A percentile compares a stretch with the other conserved stretches of the same genome.
These are phyloP conservation scores for Oreocharis arfaki DNA, from an alignment of 2,113 vertebrate genomes.

Conservation along the genomic window DNA sequence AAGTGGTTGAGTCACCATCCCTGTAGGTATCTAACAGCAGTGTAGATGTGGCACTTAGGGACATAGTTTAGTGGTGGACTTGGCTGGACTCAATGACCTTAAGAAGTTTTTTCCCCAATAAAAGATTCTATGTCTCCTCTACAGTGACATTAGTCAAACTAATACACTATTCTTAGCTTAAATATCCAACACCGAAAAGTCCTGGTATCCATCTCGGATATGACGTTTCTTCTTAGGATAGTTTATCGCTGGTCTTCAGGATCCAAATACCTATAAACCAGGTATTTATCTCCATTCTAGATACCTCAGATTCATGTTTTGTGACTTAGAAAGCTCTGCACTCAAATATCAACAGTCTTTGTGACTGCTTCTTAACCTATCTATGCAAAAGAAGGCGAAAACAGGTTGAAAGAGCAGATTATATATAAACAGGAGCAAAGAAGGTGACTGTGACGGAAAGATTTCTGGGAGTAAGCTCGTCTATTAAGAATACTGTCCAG, in stretches of 20 bases:
- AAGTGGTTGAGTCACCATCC: background rate
- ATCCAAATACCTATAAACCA: background rate
- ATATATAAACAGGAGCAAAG: background rate
- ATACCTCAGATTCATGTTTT: background rate
- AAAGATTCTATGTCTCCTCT: background rate
- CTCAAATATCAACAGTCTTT: background rate
- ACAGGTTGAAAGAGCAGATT: background rate
- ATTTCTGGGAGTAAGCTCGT: background rate
- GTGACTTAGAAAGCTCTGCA: background rate
- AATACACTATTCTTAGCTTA: background rate
- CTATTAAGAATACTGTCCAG: background rate
- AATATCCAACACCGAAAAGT: background rate
- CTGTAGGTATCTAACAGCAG: background rate
- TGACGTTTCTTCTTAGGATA: background rate
- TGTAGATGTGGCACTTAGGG: background rate
- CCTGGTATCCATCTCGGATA: background rate
- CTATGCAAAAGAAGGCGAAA: background rate
- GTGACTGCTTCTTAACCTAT: background rate
- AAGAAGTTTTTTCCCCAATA: background rate
- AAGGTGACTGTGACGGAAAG: background rate
- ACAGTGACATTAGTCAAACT: background rate
- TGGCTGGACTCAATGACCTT: fast-evolving
- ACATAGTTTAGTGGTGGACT: background rate
- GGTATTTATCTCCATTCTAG: background rate
- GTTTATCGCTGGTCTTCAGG: background rate